Evolutionary conservation across 2,888 invertebrate genomes (phyloP).

Genomic region (Galeruca laticollis): DNA sequence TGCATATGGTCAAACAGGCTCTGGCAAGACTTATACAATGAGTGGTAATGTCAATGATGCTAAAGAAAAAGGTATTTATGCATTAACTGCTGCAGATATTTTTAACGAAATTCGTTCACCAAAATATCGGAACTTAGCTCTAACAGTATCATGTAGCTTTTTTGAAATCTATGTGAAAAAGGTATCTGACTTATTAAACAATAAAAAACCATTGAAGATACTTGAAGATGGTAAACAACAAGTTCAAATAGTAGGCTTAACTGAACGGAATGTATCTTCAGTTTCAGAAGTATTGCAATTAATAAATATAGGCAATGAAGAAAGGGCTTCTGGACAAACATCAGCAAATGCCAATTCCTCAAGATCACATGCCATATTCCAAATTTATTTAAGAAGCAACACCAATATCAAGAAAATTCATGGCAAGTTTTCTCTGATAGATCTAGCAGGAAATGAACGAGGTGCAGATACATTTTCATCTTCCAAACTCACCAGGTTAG

Average conservation of each 20-base stretch:
- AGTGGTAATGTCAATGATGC: conserved; percentile 95
- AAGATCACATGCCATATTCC: conserved; percentile 98
- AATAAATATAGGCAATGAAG: conserved; percentile 89
- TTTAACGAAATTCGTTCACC: conserved; percentile 84
- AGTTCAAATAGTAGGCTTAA: conserved; percentile 96
- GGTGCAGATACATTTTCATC: conserved; percentile 98
- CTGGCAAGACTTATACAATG: conserved; percentile 98
- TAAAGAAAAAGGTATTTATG: conserved; percentile 96
- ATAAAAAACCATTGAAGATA: conserved; percentile 93
- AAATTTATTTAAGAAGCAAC: conserved; percentile 85
- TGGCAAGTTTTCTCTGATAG: conserved; percentile 98
- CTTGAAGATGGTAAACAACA: conserved; percentile 97
- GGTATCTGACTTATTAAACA: conserved; percentile 89
- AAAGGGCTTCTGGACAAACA: conserved; percentile 95
- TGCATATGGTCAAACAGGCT: conserved; percentile 99
- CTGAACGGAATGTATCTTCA: conserved; percentile 89
- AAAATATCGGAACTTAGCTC: conserved; percentile 85
- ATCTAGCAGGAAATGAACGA: conserved; percentile 96
- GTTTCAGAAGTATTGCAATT: conserved; percentile 94
- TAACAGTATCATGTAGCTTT: conserved; percentile 93
- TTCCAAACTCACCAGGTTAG: conserved; percentile 93
- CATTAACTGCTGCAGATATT: conserved; percentile 95
- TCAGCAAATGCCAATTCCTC: conserved; percentile 98
- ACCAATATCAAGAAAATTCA: conserved; percentile 82
- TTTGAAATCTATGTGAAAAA: conserved; percentile 99